Base-by-base conservation (phyloP, 2,797 vertebrate genomes). In the Odontamblyopus lacepedii region DNA sequence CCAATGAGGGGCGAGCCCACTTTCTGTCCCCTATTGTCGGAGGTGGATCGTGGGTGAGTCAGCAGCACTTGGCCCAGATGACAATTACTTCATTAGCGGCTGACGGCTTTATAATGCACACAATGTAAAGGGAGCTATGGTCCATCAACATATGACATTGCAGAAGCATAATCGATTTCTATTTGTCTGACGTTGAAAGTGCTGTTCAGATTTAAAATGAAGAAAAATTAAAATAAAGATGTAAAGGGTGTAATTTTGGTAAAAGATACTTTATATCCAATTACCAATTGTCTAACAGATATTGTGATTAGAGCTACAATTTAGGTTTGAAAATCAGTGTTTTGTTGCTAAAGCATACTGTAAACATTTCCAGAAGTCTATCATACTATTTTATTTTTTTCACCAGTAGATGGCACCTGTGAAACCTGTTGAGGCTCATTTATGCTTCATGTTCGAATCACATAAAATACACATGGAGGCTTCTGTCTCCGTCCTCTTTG, bases 11-110 rank as follows among this genome's bases (percentile, higher is more conserved):
- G 63, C 71, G 79, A 81, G 67, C 68, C 80, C 80, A 84, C 79
- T 68, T 38, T 88, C 88, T 83, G 78, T 86, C 84, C 83, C 30
- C 81, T 75, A 35, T 82, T 78, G 64, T 83, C 82, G 79, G 78
- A 86, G 85, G 83, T 78, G 81, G 89, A 88, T 75, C 66, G 69
- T 62, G 80, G 19, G 78, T 87, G 78, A 87, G 78, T 87, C 87
- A 84, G 79, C 86, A 76, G 73, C 74, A 76, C 84, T 87, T 72
- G 63, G 78, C 73, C 84, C 38, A 73, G 50, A 16, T 30, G 16
- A 44, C 18, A 32, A 75, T 72, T 72, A 62, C 29, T 70, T 69
- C 29, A 69, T 62, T 69, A 63, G 68, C 6, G 68, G 44, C 44
- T 38, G 32, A 59, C 53, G 61, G 23, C 67, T 53, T 64, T 19